These are phyloP conservation scores for Hanleya hanleyi DNA, from an alignment of 2,888 invertebrate genomes.

Conservation along the genomic window DNA sequence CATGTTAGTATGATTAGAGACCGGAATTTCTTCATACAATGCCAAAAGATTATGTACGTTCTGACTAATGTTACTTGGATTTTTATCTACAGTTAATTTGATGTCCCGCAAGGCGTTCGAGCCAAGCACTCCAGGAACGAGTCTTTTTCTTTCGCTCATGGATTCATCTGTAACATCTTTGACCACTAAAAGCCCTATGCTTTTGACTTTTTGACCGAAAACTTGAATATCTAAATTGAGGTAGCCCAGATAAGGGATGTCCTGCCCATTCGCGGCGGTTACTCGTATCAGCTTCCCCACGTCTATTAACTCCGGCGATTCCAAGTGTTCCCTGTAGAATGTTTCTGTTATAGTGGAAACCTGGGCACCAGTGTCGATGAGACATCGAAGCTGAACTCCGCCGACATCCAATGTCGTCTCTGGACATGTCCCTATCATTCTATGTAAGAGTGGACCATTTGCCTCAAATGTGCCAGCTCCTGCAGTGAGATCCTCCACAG, in stretches of 20 bases:
- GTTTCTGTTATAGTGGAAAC: constrained; percentile 18
- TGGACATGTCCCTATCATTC: constrained; percentile 17
- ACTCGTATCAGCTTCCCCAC: neutral
- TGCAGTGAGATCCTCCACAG: constrained; percentile 10
- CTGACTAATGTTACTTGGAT: neutral
- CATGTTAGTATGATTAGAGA: neutral
- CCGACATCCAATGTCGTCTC: neutral
- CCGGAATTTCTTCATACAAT: neutral
- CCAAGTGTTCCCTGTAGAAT: constrained; percentile 3
- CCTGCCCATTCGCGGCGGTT: constrained; percentile 14
- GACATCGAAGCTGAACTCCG: neutral
- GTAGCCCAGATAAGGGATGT: constrained; percentile 19
- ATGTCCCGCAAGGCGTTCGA: constrained; percentile 14
- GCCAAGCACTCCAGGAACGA: constrained; percentile 15
- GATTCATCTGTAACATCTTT: neutral
- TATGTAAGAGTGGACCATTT: constrained; percentile 18
- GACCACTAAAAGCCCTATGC: constrained; percentile 8
- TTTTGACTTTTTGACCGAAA: constrained; percentile 5
- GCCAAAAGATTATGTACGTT: neutral
- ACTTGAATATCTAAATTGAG: constrained; percentile 10
- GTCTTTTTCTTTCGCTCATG: neutral
- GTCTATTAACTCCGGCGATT: neutral
- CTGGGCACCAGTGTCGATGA: constrained; percentile 17
- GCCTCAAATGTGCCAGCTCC: neutral
- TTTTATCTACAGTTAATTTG: neutral